Evolutionary conservation across 2,113 vertebrate genomes (phyloP).

Genomic region (Elephantulus edwardii): DNA sequence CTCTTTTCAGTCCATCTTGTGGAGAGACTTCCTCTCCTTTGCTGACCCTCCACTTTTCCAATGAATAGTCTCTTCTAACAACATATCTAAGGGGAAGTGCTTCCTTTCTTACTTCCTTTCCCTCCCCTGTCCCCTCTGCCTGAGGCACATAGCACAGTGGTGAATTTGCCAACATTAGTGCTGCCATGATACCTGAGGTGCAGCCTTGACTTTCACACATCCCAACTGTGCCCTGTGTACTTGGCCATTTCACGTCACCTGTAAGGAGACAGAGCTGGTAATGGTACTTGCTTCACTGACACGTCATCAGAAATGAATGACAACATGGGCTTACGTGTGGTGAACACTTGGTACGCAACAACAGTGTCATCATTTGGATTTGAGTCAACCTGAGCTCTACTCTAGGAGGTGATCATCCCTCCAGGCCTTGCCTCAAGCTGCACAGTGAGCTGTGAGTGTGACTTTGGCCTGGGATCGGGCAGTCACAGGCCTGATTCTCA

Average conservation of each 20-base stretch:
- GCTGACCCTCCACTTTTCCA: too few relatives aligned
- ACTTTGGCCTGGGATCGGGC: background rate
- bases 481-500: too few relatives aligned
- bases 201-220: background rate
- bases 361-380: background rate
- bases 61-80: too few relatives aligned
- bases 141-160: background rate
- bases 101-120: too few relatives aligned
- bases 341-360: accelerated
- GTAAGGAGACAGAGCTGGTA: accelerated
- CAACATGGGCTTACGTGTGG: accelerated
- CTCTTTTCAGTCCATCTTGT: too few relatives aligned
- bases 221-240: accelerated
- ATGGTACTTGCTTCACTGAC: accelerated
- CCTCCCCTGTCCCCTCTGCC: background rate
- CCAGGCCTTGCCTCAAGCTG: background rate
- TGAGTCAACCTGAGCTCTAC: background rate
- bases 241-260: background rate
- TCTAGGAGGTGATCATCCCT: background rate
- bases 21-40: too few relatives aligned
- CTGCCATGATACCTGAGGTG: background rate
- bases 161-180: background rate
- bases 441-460: background rate
- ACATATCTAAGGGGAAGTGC: too few relatives aligned
- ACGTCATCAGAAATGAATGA: background rate